These are phyloP conservation scores for Pardalotus punctatus DNA, from an alignment of 2,113 vertebrate species.

Conservation along the genomic window DNA sequence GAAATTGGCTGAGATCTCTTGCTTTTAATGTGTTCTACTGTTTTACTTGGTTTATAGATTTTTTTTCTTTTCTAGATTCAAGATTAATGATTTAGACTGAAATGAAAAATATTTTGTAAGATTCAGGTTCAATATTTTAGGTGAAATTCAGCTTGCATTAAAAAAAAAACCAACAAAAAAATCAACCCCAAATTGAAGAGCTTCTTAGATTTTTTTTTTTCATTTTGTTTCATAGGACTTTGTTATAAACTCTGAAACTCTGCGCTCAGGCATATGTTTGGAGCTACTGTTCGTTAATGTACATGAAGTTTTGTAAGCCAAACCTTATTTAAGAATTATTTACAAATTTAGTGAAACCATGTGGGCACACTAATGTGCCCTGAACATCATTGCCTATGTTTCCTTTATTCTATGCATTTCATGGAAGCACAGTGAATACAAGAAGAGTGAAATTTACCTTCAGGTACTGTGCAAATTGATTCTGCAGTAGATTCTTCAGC, in stretches of 20 bases:
- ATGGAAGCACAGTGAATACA: neutral
- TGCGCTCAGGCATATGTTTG: neutral
- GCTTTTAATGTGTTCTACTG: neutral
- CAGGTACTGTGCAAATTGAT: slow-evolving; percentile 57
- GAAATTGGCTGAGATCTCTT: neutral
- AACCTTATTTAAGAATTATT: neutral
- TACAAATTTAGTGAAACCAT: neutral
- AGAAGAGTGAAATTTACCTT: slow-evolving; percentile 27
- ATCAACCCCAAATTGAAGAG: neutral
- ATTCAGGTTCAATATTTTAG: neutral
- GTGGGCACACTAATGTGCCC: neutral
- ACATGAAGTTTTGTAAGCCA: neutral
- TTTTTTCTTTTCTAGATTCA: neutral
- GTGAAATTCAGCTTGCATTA: neutral
- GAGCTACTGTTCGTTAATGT: neutral
- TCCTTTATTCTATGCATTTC: neutral
- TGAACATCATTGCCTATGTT: neutral
- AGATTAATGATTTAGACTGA: neutral
- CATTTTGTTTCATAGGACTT: neutral
- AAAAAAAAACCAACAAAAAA: neutral
- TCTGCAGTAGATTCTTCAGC: slow-evolving; percentile 55
- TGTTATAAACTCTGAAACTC: neutral
- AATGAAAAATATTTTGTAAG: neutral
- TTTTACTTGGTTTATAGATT: neutral
- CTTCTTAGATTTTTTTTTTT: neutral